Evolutionary conservation across 2,888 invertebrate species (phyloP).

Genomic region (Phasia obesa): DNA sequence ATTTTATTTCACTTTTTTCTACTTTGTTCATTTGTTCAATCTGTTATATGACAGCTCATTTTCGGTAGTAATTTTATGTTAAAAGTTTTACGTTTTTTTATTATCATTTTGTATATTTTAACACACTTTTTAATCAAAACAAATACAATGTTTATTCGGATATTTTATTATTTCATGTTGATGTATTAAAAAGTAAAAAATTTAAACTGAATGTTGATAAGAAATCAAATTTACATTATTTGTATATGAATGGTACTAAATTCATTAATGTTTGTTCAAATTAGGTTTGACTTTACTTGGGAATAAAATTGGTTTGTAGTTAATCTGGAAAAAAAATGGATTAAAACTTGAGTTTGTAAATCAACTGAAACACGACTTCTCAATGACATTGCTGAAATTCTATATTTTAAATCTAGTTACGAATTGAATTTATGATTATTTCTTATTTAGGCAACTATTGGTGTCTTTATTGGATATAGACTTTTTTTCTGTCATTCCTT

Average conservation of each 20-base stretch:
- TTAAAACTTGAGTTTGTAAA: too few species aligned
- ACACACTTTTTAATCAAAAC: constrained; percentile 49
- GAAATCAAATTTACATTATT: constrained; percentile 26
- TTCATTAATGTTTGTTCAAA: too few species aligned
- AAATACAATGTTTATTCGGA: constrained; percentile 33
- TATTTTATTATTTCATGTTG: constrained; percentile 24
- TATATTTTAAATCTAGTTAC: too few species aligned
- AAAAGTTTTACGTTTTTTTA: constrained; percentile 48
- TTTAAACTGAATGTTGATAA: constrained; percentile 34
- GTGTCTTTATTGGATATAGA: too few species aligned
- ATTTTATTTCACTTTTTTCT: constrained; percentile 38
- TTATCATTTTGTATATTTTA: constrained; percentile 23
- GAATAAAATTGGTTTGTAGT: background rate
- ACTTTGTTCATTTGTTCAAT: constrained; percentile 2
- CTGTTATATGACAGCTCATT: constrained; percentile 45
- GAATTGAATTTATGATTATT: too few species aligned
- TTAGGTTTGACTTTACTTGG: background rate
- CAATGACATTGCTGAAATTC: too few species aligned
- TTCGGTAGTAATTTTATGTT: constrained; percentile 63
- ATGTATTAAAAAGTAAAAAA: constrained; percentile 8
- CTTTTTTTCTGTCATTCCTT: too few species aligned
- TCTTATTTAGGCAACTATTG: too few species aligned
- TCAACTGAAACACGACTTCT: too few species aligned
- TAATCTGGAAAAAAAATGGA: too few species aligned
- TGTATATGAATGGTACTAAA: constrained; percentile 2